A percentile compares a stretch with the other conserved stretches of the same genome.
phyloP scores from a whole-genome alignment of 2,113 vertebrate genomes.

The Passerina amoena region DNA sequence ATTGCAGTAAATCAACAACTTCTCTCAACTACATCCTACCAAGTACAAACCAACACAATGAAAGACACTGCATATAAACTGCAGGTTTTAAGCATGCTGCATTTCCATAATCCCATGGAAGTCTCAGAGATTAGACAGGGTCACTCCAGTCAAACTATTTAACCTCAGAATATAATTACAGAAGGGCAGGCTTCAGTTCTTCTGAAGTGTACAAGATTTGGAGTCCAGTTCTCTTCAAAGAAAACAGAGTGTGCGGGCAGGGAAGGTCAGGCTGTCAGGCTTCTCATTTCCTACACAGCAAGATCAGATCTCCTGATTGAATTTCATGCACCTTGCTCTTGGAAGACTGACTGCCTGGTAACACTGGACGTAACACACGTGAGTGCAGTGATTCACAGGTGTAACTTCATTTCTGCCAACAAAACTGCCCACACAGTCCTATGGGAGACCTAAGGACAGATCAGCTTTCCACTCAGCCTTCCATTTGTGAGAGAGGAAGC shows the following conservation, averaged over 20 bases:
- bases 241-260: not conserved
- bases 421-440: not conserved
- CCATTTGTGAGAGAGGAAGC: not conserved
- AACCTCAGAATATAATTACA: not conserved
- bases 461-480: not conserved
- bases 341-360: not conserved
- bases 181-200: not conserved
- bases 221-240: not conserved
- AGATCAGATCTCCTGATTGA: not conserved
- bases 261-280: not conserved
- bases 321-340: not conserved
- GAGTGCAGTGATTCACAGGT: not conserved
- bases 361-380: not conserved
- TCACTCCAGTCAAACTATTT: not conserved
- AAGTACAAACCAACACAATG: not conserved
- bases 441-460: not conserved
- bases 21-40: not conserved
- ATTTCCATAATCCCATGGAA: not conserved
- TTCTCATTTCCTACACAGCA: not conserved
- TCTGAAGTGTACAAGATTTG: rapidly evolving
- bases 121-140: not conserved
- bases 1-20: not conserved
- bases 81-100: not conserved
- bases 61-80: not conserved
- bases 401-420: not conserved